Conservation (phyloP, 2,888 invertebrate genomes). For the Leptopterna dolabrata region DNA sequence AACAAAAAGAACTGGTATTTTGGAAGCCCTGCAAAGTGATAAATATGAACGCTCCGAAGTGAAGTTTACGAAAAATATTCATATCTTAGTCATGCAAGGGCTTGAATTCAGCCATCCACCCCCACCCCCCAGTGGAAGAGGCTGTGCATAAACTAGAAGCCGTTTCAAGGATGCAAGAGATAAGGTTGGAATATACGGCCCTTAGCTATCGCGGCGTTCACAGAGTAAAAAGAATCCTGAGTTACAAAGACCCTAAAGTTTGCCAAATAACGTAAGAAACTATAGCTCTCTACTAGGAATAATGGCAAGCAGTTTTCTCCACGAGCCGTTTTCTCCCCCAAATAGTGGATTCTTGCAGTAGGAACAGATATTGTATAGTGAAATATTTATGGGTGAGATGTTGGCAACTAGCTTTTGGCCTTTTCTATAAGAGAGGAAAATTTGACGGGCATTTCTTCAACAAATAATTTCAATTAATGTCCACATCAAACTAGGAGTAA, state of each 20-base stretch:
- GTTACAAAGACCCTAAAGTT: conserved; percentile 28
- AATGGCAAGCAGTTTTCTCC: not conserved
- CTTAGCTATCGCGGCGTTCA: not conserved
- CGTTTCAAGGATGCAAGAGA: conserved; percentile 23
- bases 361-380: no score
- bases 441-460: no score
- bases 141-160: conserved; percentile 11
- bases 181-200: conserved; percentile 22
- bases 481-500: no score
- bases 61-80: not conserved
- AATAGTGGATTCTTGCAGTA: not conserved
- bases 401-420: no score
- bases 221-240: conserved; percentile 28
- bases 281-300: not conserved
- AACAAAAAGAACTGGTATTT: no score
- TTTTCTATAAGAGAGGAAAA: no score
- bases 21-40: no score
- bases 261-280: not conserved
- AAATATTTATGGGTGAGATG: not conserved
- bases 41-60: not conserved
- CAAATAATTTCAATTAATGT: no score
- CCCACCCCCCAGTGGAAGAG: not conserved
- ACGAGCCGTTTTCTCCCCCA: not conserved
- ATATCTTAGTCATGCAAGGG: not conserved
- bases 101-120: conserved; percentile 12